Evolutionary conservation across 2,888 invertebrate species (phyloP).

Genomic region (Diadromus collaris): DNA sequence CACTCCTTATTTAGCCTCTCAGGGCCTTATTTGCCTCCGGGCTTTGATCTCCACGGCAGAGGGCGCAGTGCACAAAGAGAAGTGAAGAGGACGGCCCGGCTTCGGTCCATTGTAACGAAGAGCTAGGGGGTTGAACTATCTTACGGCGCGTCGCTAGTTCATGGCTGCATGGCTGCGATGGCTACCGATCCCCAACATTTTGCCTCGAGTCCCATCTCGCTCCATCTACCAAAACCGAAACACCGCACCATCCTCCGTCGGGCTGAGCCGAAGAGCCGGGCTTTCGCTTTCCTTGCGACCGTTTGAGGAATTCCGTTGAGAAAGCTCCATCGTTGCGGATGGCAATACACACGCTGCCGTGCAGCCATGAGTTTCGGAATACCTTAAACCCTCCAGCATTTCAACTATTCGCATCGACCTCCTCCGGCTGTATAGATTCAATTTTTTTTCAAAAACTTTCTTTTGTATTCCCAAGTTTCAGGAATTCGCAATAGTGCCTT

Average conservation of each 20-base stretch:
- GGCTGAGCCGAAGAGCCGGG: not conserved
- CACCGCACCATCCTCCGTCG: not conserved
- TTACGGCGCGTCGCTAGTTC: not conserved
- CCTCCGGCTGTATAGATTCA: not conserved
- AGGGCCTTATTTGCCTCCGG: not conserved
- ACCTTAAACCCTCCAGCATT: not conserved
- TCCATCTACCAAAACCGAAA: not conserved
- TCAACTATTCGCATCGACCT: conserved; percentile 7
- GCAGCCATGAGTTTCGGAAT: conserved; percentile 1
- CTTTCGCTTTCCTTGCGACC: not conserved
- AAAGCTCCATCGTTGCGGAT: not conserved
- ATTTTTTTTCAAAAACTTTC: not conserved
- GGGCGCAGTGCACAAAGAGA: not conserved
- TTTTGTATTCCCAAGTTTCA: not conserved
- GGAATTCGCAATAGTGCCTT: conserved; percentile 9
- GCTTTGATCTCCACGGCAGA: not conserved
- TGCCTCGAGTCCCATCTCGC: not conserved
- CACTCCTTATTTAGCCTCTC: not conserved
- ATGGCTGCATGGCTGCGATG: not conserved
- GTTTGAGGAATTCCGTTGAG: conserved; percentile 7
- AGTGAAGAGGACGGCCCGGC: conserved; percentile 20
- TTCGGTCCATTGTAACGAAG: conserved; percentile 17
- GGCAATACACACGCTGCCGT: not conserved
- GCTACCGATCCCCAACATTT: not conserved
- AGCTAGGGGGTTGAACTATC: conserved; percentile 23